phyloP scores from a whole-genome alignment of 2,888 invertebrate species.

The Melinaea menophilus region DNA sequence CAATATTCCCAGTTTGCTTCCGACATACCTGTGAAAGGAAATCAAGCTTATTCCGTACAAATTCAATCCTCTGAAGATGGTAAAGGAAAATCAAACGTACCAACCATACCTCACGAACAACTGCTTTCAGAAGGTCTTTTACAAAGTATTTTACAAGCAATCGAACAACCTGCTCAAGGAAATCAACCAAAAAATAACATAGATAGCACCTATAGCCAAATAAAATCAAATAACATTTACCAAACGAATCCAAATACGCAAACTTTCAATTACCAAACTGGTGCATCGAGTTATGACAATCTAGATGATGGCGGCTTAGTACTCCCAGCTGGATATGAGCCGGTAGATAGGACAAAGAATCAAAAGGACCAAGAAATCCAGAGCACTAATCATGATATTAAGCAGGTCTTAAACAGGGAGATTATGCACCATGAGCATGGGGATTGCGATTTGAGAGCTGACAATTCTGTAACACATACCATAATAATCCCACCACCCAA shows the following conservation, averaged over 20 bases:
- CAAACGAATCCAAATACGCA: conserved; percentile 6
- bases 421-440: conserved; percentile 39
- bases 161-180: conserved; percentile 80
- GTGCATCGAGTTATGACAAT: conserved; percentile 21
- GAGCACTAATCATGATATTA: conserved; percentile 44
- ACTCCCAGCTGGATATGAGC: conserved; percentile 67
- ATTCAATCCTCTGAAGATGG: conserved; percentile 82
- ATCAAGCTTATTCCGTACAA: conserved; percentile 84
- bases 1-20: conserved; percentile 34
- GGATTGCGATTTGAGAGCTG: conserved; percentile 65
- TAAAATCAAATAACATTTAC: conserved; percentile 12
- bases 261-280: conserved; percentile 10
- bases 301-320: conserved; percentile 52
- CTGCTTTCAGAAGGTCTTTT: conserved; percentile 87
- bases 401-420: conserved; percentile 42
- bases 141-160: conserved; percentile 89
- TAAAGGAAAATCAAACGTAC: conserved; percentile 63
- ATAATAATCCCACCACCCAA: conserved; percentile 61
- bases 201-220: conserved; percentile 15
- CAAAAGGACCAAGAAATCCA: conserved; percentile 51
- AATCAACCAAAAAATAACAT: conserved; percentile 16
- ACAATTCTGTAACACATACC: conserved; percentile 64
- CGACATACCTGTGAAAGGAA: conserved; percentile 75
- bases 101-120: conserved; percentile 83
- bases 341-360: conserved; percentile 53